A percentile compares a stretch with the other conserved stretches of the same genome.
Evolutionary conservation across 2,797 vertebrate genomes (phyloP).

Genomic region (Molossus molossus): DNA sequence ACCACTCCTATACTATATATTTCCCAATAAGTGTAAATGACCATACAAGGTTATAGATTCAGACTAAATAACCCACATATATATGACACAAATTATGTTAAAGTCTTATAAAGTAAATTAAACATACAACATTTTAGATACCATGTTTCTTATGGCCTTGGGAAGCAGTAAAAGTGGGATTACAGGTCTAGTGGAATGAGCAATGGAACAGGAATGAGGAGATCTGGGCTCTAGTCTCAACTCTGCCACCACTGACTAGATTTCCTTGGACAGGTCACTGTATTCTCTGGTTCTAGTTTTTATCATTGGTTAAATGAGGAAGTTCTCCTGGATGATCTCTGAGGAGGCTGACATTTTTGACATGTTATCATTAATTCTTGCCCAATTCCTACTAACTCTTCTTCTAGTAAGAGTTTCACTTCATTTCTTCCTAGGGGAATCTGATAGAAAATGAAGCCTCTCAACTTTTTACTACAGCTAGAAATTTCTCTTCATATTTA

Average conservation of each 20-base stretch:
- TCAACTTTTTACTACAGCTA: slow-evolving; percentile 40
- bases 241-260: not conserved
- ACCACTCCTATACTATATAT: not conserved
- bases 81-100: slow-evolving; percentile 27
- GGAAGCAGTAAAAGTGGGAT: not conserved
- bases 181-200: not conserved
- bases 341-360: slow-evolving; percentile 54
- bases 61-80: not conserved
- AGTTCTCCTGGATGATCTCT: not conserved
- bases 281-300: slow-evolving; percentile 41
- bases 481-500: slow-evolving; percentile 50
- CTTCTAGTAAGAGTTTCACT: not conserved
- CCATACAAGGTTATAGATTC: not conserved
- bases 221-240: not conserved
- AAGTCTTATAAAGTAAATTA: slow-evolving; percentile 43
- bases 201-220: not conserved
- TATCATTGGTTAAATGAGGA: slow-evolving; percentile 5
- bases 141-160: not conserved
- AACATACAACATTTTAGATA: slow-evolving; percentile 40
- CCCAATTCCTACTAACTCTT: not conserved
- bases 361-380: not conserved
- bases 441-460: not conserved
- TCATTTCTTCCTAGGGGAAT: slow-evolving; percentile 59
- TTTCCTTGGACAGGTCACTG: not conserved
- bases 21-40: slow-evolving; percentile 25